These are phyloP conservation scores for Peromyscus melanophrys DNA, from an alignment of 2,797 vertebrate species.

Conservation along the genomic window DNA sequence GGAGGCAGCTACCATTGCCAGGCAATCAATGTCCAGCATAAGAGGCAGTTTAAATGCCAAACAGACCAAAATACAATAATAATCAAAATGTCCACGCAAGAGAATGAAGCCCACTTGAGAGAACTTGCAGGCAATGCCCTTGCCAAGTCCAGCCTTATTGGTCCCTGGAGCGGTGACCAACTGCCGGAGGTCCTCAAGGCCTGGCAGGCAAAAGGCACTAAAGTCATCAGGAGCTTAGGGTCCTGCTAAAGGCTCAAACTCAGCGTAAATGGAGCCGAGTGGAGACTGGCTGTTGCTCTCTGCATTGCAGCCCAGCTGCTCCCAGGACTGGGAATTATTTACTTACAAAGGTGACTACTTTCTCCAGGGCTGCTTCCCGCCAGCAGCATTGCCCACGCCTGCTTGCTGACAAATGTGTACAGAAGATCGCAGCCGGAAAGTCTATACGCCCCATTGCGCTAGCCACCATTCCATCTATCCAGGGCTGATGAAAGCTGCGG, in stretches of 20 bases:
- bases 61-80: constrained; percentile 59
- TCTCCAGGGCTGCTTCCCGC: constrained; percentile 81
- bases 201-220: neutral
- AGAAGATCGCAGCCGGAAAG: constrained; percentile 85
- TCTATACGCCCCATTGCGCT: constrained; percentile 85
- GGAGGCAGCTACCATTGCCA: constrained; percentile 21
- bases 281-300: constrained; percentile 55
- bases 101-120: constrained; percentile 53
- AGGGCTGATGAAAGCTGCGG: constrained; percentile 85
- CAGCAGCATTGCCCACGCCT: constrained; percentile 75
- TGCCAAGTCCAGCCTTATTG: neutral
- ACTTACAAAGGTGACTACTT: constrained; percentile 81
- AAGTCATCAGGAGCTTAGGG: neutral
- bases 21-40: constrained; percentile 27
- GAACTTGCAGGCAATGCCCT: neutral
- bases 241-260: constrained; percentile 76
- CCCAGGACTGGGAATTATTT: constrained; percentile 82
- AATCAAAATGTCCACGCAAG: constrained; percentile 48
- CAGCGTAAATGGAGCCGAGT: constrained; percentile 71
- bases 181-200: neutral
- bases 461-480: constrained; percentile 86
- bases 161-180: neutral
- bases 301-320: constrained; percentile 78
- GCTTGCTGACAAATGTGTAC: constrained; percentile 83
- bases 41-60: constrained; percentile 77